These are phyloP conservation scores for Alces alces DNA, from an alignment of 2,113 vertebrate species.

Conservation along the genomic window DNA sequence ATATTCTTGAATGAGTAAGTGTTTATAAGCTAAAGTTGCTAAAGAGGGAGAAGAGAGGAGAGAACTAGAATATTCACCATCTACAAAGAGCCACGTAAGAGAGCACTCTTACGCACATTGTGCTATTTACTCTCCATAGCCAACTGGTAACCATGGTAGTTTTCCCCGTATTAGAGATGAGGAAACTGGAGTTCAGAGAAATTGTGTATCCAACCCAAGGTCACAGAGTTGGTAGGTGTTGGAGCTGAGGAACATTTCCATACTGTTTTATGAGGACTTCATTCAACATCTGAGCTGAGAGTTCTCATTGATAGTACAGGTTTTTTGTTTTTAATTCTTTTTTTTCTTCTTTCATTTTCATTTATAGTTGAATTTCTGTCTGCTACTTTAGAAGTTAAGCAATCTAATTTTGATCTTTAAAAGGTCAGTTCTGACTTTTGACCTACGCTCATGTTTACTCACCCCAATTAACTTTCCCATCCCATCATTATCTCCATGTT, in stretches of 20 bases:
- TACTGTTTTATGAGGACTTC: neutral
- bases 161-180: neutral
- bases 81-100: neutral
- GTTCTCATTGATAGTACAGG: neutral
- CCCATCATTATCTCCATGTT: too few relatives aligned
- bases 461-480: neutral
- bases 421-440: neutral
- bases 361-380: neutral
- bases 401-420: neutral
- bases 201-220: neutral
- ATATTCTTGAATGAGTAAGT: neutral
- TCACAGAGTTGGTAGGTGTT: neutral
- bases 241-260: neutral
- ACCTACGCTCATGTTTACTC: neutral
- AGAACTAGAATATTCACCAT: neutral
- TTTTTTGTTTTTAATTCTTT: neutral
- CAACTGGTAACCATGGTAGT: neutral
- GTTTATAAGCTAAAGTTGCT: neutral
- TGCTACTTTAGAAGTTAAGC: neutral
- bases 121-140: neutral
- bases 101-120: accelerated
- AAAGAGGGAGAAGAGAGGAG: neutral
- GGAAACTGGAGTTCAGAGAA: neutral
- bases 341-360: neutral
- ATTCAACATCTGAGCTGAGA: neutral